Evolutionary conservation across 2,797 vertebrate genomes (phyloP).

Genomic region (Argya squamiceps): DNA sequence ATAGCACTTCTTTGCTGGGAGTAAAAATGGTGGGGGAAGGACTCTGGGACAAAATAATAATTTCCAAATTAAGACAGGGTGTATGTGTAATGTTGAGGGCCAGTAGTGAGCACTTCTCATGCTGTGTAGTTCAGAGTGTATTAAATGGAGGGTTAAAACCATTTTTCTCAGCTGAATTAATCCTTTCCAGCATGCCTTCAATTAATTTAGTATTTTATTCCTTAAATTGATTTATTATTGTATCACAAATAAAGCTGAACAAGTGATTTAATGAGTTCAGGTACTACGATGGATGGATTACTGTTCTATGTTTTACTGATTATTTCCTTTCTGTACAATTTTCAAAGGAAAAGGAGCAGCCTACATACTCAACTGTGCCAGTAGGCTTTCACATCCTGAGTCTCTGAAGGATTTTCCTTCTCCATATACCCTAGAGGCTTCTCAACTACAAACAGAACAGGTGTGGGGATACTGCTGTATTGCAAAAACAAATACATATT

Average conservation of each 20-base stretch:
- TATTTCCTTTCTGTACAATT: neutral
- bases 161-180: neutral
- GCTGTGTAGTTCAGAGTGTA: rapidly evolving
- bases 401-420: neutral
- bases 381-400: neutral
- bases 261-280: neutral
- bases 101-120: neutral
- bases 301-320: neutral
- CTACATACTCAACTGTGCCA: neutral
- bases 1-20: neutral
- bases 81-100: neutral
- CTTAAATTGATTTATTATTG: neutral
- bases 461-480: neutral
- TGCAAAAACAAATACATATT: neutral
- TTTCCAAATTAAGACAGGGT: neutral
- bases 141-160: neutral
- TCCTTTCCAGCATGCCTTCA: neutral
- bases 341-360: neutral
- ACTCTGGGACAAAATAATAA: neutral
- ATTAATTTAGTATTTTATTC: neutral
- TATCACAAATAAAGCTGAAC: neutral
- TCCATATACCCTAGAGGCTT: neutral
- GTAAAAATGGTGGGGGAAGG: neutral
- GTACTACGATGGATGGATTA: neutral
- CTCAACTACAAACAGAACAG: neutral